Evolutionary conservation across 2,113 vertebrate genomes (phyloP).

Genomic region (Brachypteracias leptosomus): DNA sequence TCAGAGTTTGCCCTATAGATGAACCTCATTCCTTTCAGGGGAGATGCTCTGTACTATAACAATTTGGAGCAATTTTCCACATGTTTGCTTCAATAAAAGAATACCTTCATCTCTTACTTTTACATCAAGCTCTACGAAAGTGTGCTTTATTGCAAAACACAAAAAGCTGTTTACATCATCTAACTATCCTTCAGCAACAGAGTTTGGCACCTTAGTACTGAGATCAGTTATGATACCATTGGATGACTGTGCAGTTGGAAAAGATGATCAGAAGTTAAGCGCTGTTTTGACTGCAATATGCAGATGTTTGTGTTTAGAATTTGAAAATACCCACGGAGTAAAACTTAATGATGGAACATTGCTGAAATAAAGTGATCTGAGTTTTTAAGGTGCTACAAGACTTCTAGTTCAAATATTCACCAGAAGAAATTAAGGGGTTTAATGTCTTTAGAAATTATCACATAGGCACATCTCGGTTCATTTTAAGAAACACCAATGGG

Average conservation of each 20-base stretch:
- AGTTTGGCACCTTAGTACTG: conserved; percentile 17
- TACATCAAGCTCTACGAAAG: conserved; percentile 62
- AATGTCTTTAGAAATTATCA: background rate
- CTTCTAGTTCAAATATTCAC: background rate
- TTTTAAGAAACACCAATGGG: background rate
- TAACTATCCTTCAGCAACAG: conserved; percentile 65
- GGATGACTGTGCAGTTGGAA: conserved; percentile 23
- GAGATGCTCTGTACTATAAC: conserved; percentile 54
- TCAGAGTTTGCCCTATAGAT: conserved; percentile 66
- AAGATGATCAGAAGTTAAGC: conserved; percentile 45
- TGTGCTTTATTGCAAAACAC: conserved; percentile 62
- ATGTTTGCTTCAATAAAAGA: conserved; percentile 77
- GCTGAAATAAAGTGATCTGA: conserved; percentile 4
- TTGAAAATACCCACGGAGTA: background rate
- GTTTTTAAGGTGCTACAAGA: background rate
- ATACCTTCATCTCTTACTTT: conserved; percentile 69
- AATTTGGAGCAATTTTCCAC: conserved; percentile 78
- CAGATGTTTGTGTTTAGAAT: conserved; percentile 20
- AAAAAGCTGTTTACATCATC: conserved; percentile 83
- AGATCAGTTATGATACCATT: conserved; percentile 38
- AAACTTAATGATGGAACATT: background rate
- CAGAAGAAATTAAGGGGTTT: background rate
- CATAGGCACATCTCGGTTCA: background rate
- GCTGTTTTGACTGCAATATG: conserved; percentile 20
- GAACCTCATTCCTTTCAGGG: conserved; percentile 67